Conservation (phyloP, 2,888 invertebrate genomes). For the Halocaridina rubra region DNA sequence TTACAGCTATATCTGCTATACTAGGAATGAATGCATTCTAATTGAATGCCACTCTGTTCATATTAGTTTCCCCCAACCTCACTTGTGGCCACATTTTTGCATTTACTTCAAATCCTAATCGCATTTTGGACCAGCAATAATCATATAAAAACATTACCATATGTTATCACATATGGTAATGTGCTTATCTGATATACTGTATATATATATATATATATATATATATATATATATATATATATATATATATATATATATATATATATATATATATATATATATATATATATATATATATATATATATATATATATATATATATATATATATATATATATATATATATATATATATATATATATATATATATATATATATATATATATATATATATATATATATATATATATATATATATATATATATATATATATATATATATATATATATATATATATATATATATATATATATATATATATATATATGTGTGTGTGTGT, state of each 20-base stretch:
- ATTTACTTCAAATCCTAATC: not conserved
- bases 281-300: not conserved
- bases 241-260: not conserved
- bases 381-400: not conserved
- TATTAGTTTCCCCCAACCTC: too few relatives aligned
- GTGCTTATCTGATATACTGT: too few relatives aligned
- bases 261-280: not conserved
- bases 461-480: not conserved
- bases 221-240: not conserved
- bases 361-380: not conserved
- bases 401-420: not conserved
- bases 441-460: not conserved
- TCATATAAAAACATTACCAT: not conserved
- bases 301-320: not conserved
- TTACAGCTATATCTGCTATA: too few relatives aligned
- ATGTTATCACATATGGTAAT: not conserved
- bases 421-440: conserved; percentile 17
- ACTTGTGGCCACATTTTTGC: not conserved
- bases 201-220: not conserved
- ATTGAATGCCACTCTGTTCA: too few relatives aligned
- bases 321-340: not conserved
- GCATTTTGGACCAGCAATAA: not conserved
- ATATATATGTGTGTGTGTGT: not conserved
- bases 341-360: not conserved
- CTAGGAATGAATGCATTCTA: too few relatives aligned